Base-by-base conservation (phyloP, 1,140 invertebrate genomes). In the Oppia nitens region DNA sequence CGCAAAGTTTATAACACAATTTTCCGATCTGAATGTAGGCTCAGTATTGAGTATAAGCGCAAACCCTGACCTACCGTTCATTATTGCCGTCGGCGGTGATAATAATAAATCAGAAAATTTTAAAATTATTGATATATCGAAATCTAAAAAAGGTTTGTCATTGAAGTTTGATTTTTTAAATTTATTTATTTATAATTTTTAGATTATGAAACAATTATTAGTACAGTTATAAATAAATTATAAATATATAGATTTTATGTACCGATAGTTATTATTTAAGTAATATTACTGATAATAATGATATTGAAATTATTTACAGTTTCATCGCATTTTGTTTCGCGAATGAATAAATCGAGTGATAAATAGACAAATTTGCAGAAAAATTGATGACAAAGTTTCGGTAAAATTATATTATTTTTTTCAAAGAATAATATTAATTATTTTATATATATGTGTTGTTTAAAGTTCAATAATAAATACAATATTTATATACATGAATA, bases 31-130 rank as follows among this genome's bases (percentile, higher is more conserved):
- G 11, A 57, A 63, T 21, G 47, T 61, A 28, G 58, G 55, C 50
- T 73, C 49, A 24, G 82, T 59, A 74, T 72, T 65, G 77, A 80
- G 66, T 79, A 81, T 86, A 26, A 76, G 78, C 14, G 69, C 78
- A 29, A 86, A 81, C 70, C 87, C 87, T 3, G 85, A 94, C 67
- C 81, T 79, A 67, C 83, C 87, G 11, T 83, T 84, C 69, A 75
- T 83, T 12, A 77, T 90, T 65, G 81, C 81, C 47, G 73, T 82
- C 60, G 89, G 89, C 47, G 89, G 89, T 1, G 86, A 89, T 67
- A 84, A 85, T 64, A 53, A 20, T 27, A 84, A 85, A 65, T 77
- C 81, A 24, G 78, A 84, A 62, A 82, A 82, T 72, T 81, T 88
- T 58, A 80, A 81, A 64, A 75, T 92, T 2, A 80, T 81, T 66